Percentiles rank a stretch among this genome's conserved stretches.
Evolutionary conservation across 1,140 invertebrate species (phyloP).

Genomic region (Drosophila ercepeae): DNA sequence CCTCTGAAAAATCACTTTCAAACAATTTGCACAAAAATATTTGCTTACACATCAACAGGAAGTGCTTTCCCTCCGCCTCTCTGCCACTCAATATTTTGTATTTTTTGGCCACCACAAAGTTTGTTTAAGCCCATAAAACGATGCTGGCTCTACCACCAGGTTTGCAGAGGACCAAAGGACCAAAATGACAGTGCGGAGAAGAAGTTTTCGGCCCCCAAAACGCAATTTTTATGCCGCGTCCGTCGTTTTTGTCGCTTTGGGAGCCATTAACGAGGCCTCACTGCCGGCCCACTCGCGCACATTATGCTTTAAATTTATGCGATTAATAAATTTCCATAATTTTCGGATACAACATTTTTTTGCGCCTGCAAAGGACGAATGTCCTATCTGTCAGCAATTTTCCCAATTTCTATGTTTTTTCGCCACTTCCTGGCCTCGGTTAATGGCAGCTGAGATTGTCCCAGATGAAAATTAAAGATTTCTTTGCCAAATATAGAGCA

Average conservation of each 20-base stretch:
- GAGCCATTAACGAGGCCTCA: slow-evolving; percentile 66
- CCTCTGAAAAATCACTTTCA: slow-evolving; percentile 63
- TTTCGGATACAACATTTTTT: slow-evolving; percentile 47
- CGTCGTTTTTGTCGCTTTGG: slow-evolving; percentile 57
- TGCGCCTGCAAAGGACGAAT: slow-evolving; percentile 35
- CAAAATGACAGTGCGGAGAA: slow-evolving; percentile 6
- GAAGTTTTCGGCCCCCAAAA: slow-evolving; percentile 43
- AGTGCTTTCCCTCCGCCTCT: slow-evolving; percentile 11
- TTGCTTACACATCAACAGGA: slow-evolving; percentile 70
- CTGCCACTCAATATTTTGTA: slow-evolving; percentile 2
- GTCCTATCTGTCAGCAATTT: slow-evolving; percentile 59
- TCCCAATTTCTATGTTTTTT: slow-evolving; percentile 19
- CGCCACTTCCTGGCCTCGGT: neutral
- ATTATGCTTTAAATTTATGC: slow-evolving; percentile 81
- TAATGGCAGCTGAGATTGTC: slow-evolving; percentile 62
- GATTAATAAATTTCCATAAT: slow-evolving; percentile 82
- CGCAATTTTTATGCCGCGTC: slow-evolving; percentile 72
- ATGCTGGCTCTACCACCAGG: slow-evolving; percentile 13
- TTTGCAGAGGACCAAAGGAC: slow-evolving; percentile 3
- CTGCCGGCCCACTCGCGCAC: slow-evolving; percentile 57
- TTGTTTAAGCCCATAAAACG: slow-evolving; percentile 62
- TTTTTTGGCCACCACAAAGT: slow-evolving; percentile 59
- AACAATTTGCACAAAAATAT: slow-evolving; percentile 75
- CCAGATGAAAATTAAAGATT: slow-evolving; percentile 78
- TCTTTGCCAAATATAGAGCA: slow-evolving; percentile 27